Conservation (phyloP, 2,888 invertebrate genomes). For the Priocnemis perturbator region DNA sequence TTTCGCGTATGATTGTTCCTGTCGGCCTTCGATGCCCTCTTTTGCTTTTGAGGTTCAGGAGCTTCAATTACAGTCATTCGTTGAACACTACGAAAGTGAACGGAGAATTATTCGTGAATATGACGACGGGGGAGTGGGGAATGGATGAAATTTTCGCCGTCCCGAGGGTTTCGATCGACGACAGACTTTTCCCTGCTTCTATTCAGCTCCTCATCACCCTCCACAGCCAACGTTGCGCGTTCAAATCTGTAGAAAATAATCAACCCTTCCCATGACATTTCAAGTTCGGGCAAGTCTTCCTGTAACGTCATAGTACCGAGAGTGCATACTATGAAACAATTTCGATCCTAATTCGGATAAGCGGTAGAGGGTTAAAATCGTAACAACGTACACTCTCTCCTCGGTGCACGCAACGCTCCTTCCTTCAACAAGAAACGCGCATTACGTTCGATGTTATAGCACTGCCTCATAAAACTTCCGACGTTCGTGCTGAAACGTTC, state of each 20-base stretch:
- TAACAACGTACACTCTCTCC: conserved; percentile 30
- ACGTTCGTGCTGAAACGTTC: conserved; percentile 26
- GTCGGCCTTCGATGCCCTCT: not conserved
- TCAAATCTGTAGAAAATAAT: not conserved
- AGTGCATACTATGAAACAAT: too few relatives aligned
- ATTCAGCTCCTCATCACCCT: conserved; percentile 43
- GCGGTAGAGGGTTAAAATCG: conserved; percentile 50
- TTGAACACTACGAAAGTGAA: conserved; percentile 24
- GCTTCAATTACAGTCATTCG: conserved; percentile 31
- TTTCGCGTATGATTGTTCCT: too few relatives aligned
- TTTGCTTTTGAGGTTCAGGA: conserved; percentile 11
- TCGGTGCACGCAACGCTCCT: conserved; percentile 19
- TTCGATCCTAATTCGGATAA: conserved; percentile 2
- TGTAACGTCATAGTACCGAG: conserved; percentile 3
- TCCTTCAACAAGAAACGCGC: conserved; percentile 9
- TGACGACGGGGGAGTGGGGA: conserved; percentile 10
- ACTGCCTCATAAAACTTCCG: conserved; percentile 1
- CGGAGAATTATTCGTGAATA: conserved; percentile 18
- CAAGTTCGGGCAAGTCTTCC: not conserved
- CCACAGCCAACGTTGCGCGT: conserved; percentile 27
- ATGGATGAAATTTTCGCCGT: conserved; percentile 44
- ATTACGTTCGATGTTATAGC: too few relatives aligned
- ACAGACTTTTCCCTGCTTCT: conserved; percentile 24
- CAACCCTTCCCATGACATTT: not conserved
- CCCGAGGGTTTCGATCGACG: conserved; percentile 56